Evolutionary conservation across 1,140 invertebrate species (phyloP), one percentile per base, ranked within the genome.

Genomic region (Agrilus planipennis): DNA sequence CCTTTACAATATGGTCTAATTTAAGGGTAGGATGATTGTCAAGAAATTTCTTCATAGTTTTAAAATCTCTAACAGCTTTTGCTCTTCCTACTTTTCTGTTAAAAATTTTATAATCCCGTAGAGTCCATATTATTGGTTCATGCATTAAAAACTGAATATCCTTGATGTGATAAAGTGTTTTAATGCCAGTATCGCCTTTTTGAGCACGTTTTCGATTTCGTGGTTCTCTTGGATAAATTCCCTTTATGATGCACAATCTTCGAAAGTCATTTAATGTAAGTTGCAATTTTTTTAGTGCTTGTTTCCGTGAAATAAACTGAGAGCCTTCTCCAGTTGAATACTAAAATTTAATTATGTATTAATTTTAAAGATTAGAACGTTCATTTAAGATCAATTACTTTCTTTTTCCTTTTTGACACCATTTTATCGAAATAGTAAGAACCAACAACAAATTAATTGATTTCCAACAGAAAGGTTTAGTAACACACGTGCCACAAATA

Each of bases 171-270:
- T 97, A 99, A 14, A 91, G 65, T 2, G 89, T 94, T 69, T 90
- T 93, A 19, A 89, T 88, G 12, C 83, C 81, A 5, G 81, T 79
- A 34, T 78, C 77, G 11, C 94, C 94, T 61, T 89, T 87, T 54
- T 93, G 88, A 1, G 89, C 93, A 50, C 86, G 79, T 61, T 94
- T 95, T 23, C 91, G 78, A 61, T 97, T 89, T 36, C 81, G 77
- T 0, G 96, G 96, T 66, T 99, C 95, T 39, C 94, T 75, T 6
- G 96, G 96, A 69, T 99, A 99, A 41, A 99, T 93, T 2, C 96
- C 95, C 72, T 99, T 98, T 4, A 99, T 58, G 51, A 98, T 97
- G 58, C 93, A 98, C 60, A 98, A 64, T 46, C 84, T 75, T 39
- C 93, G 75, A 57, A 88, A 89, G 57, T 85, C 82, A 61, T 89